phyloP scores from a whole-genome alignment of 2,888 invertebrate genomes.

The Pristionchus japonicus region DNA sequence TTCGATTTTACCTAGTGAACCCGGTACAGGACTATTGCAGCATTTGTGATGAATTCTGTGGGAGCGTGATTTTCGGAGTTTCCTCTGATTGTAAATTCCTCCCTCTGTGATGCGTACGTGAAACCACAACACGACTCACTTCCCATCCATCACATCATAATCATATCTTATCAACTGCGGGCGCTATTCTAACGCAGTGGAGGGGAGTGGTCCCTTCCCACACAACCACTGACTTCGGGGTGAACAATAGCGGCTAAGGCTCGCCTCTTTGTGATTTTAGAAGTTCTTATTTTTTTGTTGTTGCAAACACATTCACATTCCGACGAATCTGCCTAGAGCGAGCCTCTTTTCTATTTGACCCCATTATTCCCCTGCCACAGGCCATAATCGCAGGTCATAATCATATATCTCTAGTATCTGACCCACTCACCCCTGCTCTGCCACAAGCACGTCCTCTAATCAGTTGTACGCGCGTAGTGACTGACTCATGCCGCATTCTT shows the following conservation, averaged over 20 bases:
- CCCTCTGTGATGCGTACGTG: too few species aligned
- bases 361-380: too few species aligned
- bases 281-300: too few species aligned
- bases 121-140: too few species aligned
- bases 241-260: not conserved
- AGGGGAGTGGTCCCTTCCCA: not conserved
- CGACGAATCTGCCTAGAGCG: too few species aligned
- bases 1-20: too few species aligned
- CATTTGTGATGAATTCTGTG: not conserved
- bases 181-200: not conserved
- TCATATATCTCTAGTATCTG: not conserved
- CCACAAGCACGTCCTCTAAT: slow-evolving; percentile 3
- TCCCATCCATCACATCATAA: not conserved
- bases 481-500: slow-evolving; percentile 4
- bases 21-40: too few species aligned
- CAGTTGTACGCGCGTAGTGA: not conserved
- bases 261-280: too few species aligned
- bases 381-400: too few species aligned
- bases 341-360: too few species aligned
- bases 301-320: too few species aligned
- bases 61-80: not conserved
- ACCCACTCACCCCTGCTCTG: not conserved
- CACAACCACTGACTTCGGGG: not conserved
- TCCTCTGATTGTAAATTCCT: too few species aligned
- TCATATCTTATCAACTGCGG: not conserved